Percentiles rank a stretch among this genome's conserved stretches.
phyloP scores from a whole-genome alignment of 1,140 invertebrate genomes.

The Druon quercuslanigerum region DNA sequence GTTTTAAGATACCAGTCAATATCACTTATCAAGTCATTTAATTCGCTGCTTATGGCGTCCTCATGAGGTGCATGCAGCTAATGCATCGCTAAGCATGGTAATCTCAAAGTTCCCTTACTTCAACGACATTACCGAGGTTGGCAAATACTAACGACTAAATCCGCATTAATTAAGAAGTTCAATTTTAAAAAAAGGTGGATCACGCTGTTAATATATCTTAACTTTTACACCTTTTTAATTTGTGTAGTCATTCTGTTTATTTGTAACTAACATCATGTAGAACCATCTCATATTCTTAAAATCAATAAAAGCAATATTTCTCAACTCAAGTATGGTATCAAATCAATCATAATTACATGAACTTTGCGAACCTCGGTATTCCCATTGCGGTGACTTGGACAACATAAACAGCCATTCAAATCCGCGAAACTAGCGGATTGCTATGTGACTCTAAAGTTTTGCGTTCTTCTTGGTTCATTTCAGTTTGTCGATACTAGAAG shows the following conservation, averaged over 20 bases:
- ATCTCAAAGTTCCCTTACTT: neutral
- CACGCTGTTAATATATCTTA: too few species aligned
- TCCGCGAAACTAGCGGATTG: neutral
- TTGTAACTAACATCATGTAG: too few species aligned
- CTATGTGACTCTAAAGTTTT: constrained; percentile 36
- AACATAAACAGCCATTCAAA: neutral
- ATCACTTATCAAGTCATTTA: constrained; percentile 47
- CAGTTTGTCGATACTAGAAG: constrained; percentile 70
- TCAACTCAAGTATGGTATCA: too few species aligned
- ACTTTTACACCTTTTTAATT: too few species aligned
- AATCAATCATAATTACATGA: neutral
- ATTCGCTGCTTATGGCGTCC: neutral
- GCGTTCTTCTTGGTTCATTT: constrained; percentile 62
- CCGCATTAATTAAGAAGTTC: too few species aligned
- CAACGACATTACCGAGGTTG: neutral
- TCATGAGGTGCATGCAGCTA: constrained; percentile 27
- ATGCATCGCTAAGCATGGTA: constrained; percentile 19
- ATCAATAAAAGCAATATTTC: too few species aligned
- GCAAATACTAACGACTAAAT: too few species aligned
- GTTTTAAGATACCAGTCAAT: constrained; percentile 42
- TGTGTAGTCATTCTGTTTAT: too few species aligned
- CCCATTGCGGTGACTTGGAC: neutral
- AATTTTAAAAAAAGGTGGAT: too few species aligned
- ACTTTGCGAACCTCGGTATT: constrained; percentile 6
- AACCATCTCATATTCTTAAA: too few species aligned